A percentile compares a stretch with the other conserved stretches of the same genome.
phyloP scores from a whole-genome alignment of 1,140 invertebrate species.

The Drosophila nannoptera region DNA sequence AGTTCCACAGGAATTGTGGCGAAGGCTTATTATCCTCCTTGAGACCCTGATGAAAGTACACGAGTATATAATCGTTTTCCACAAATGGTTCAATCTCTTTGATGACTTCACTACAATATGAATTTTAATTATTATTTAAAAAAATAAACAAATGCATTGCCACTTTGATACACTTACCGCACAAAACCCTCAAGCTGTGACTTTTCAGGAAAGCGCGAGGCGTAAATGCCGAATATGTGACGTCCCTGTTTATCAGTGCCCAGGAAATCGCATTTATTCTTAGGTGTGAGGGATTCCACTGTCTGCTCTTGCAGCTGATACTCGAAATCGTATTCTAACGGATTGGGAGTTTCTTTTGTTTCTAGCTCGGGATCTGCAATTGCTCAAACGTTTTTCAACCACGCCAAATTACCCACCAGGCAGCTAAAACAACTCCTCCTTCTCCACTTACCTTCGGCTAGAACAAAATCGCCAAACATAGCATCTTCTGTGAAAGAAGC shows the following conservation, averaged over 20 bases:
- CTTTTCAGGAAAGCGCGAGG: constrained; percentile 93
- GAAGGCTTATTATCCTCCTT: constrained; percentile 98
- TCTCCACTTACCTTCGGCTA: constrained; percentile 65
- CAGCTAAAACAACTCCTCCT: too few relatives aligned
- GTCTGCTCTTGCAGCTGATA: constrained; percentile 76
- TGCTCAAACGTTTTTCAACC: background rate
- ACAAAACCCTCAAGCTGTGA: constrained; percentile 74
- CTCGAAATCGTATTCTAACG: constrained; percentile 76
- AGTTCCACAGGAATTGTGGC: constrained; percentile 96
- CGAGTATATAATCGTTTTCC: constrained; percentile 98
- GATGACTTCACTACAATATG: constrained; percentile 89
- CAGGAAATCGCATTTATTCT: constrained; percentile 30
- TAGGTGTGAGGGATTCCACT: constrained; percentile 17
- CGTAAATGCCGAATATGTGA: constrained; percentile 96
- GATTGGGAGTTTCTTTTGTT: constrained; percentile 64
- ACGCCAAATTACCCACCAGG: background rate
- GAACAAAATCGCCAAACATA: constrained; percentile 76
- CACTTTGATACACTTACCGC: constrained; percentile 37
- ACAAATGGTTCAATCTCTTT: constrained; percentile 98
- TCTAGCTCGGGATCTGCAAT: constrained; percentile 61
- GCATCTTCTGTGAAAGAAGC: constrained; percentile 69
- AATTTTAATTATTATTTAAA: background rate
- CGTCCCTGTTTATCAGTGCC: constrained; percentile 84
- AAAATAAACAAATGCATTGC: background rate
- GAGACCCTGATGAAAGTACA: constrained; percentile 99